Evolutionary conservation across 2,113 vertebrate species (phyloP), one percentile per base, ranked within the genome.

Genomic region (Tyrannus savana): DNA sequence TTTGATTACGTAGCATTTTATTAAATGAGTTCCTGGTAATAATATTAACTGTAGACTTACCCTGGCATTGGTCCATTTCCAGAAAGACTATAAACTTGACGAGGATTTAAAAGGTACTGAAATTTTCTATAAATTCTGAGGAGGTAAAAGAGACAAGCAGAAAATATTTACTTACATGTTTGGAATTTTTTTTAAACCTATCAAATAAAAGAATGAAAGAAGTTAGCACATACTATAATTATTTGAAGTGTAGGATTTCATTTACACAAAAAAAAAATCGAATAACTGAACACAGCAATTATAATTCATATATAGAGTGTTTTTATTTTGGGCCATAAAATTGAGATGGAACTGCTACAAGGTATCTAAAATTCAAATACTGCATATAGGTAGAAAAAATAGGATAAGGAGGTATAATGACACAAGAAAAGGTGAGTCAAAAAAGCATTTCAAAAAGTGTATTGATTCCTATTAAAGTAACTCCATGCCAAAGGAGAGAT

Each of bases 51-150:
- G 86, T 71, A 72, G 81, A 98, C 98, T 95, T 98, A 99, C 99
- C 98, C 99, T 74, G 99, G 98, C 98, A 99, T 99, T 62, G 99
- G 99, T 95, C 98, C 99, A 69, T 98, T 99, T 97, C 98, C 99
- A 97, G 98, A 97, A 98, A 99, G 98, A 97, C 98, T 99, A 97
- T 99, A 99, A 93, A 99, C 98, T 94, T 99, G 99, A 96, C 99
- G 98, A 86, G 99, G 99, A 98, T 99, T 99, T 97, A 99, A 98
- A 76, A 99, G 98, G 95, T 99, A 99, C 95, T 99, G 99, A 97
- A 99, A 99, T 97, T 99, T 99, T 97, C 98, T 98, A 97, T 99
- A 99, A 97, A 99, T 99, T 97, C 99, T 99, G 87, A 59, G 95
- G 64, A 95, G 79, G 63, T 59, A 53, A 77, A 97, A 87, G 60